phyloP scores from a whole-genome alignment of 1,140 invertebrate genomes.

The Camponotus pennsylvanicus region DNA sequence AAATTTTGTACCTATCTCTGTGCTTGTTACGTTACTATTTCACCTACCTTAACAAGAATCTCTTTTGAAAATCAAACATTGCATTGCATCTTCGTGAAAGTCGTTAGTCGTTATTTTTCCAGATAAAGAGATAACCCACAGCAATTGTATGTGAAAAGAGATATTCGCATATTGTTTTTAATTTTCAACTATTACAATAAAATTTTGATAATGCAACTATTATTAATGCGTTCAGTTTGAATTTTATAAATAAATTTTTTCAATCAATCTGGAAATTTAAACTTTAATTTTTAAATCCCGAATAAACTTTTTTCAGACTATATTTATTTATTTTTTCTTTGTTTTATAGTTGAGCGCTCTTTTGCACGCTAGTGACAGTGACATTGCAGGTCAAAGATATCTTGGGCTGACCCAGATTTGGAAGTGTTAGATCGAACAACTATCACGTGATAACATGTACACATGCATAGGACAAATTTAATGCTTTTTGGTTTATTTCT shows the following conservation, averaged over 20 bases:
- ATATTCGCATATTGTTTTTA: background rate
- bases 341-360: background rate
- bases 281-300: background rate
- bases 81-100: background rate
- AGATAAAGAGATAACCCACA: background rate
- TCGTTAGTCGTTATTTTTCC: slow-evolving; percentile 21
- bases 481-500: background rate
- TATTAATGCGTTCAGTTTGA: background rate
- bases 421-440: slow-evolving; percentile 13
- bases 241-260: background rate
- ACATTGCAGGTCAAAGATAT: slow-evolving; percentile 39
- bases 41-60: background rate
- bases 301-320: background rate
- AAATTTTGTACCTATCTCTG: background rate
- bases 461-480: slow-evolving; percentile 22
- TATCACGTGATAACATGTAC: slow-evolving; percentile 30
- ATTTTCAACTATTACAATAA: background rate
- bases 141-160: background rate
- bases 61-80: slow-evolving; percentile 30
- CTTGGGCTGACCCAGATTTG: slow-evolving; percentile 8
- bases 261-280: background rate
- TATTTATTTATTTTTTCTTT: background rate
- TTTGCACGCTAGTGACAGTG: background rate
- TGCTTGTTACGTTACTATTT: slow-evolving; percentile 17
- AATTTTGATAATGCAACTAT: background rate